Evolutionary conservation across 2,888 invertebrate species (phyloP).

Genomic region (Drosophila antonietae): DNA sequence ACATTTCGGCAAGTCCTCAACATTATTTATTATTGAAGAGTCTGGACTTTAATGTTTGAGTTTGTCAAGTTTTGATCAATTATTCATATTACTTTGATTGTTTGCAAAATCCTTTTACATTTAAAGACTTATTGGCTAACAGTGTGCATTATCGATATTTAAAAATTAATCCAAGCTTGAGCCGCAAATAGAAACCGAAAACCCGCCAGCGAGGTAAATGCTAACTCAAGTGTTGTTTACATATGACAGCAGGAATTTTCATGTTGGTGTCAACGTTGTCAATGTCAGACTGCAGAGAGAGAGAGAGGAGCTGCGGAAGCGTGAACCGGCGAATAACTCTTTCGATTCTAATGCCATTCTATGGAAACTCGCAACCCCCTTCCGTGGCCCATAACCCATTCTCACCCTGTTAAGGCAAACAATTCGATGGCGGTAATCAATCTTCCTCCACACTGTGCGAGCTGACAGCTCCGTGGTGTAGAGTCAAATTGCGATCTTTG

Average conservation of each 20-base stretch:
- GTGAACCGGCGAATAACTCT: slow-evolving; percentile 72
- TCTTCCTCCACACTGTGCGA: slow-evolving; percentile 84
- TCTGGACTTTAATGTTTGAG: not conserved
- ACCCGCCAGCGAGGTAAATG: slow-evolving; percentile 16
- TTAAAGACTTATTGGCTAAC: too few species aligned
- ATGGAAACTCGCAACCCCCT: slow-evolving; percentile 59
- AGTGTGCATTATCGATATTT: not conserved
- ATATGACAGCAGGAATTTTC: slow-evolving; percentile 72
- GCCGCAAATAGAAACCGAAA: slow-evolving; percentile 26
- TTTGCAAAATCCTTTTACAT: not conserved
- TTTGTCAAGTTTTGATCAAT: not conserved
- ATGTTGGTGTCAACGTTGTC: slow-evolving; percentile 59
- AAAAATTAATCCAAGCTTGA: slow-evolving; percentile 52
- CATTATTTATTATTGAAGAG: too few species aligned
- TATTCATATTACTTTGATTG: not conserved
- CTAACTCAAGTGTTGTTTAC: slow-evolving; percentile 66
- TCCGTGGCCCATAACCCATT: slow-evolving; percentile 1
- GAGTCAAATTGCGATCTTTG: slow-evolving; percentile 84
- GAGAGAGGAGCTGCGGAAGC: slow-evolving; percentile 27
- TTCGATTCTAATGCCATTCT: slow-evolving; percentile 77
- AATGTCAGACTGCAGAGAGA: slow-evolving; percentile 15
- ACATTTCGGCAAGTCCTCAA: too few species aligned
- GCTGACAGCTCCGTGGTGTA: slow-evolving; percentile 85
- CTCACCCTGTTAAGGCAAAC: slow-evolving; percentile 68
- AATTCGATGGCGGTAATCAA: slow-evolving; percentile 85